Evolutionary conservation across 2,797 vertebrate species (phyloP), one percentile per base, ranked within the genome.

Genomic region (Buphagus erythrorhynchus): DNA sequence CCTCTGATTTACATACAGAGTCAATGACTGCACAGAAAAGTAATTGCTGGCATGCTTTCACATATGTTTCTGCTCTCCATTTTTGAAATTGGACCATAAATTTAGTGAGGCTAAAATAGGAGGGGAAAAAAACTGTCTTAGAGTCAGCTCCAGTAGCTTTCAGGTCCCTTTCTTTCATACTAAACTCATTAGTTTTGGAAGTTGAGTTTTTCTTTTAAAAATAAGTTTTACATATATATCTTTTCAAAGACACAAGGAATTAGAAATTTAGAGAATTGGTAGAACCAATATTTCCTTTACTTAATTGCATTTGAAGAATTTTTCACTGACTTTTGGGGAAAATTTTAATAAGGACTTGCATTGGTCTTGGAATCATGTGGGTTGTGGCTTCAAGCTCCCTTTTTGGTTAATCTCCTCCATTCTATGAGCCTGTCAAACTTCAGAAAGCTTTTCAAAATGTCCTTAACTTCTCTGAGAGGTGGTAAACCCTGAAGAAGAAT

Each of bases 41-140:
- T 94, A 95, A 88, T 96, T 96, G 92, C 88, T 93, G 92, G 83
- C 80, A 35, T 81, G 90, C 74, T 93, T 90, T 92, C 78, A 57
- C 59, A 24, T 90, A 43, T 36, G 29, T 82, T 92, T 90, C 88
- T 93, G 45, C 81, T 71, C 77, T 97, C 93, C 81, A 91, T 82
- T 96, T 82, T 93, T 93, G 28, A 91, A 96, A 95, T 96, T 92
- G 66, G 58, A 75, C 90, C 58, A 92, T 96, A 95, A 95, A 95
- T 96, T 96, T 74, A 92, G n/a, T 21, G 11, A 55, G 65, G 14
- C 57, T 85, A 52, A 59, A 55, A 46, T 15, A 29, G 20, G 49
- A 89, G 57, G 51, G 28, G 82, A 54, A 71, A 77, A 75, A 81
- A 67, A 28, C 48, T 61, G 42, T 52, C 54, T 67, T 36, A 24